Evolutionary conservation across 1,140 invertebrate species (phyloP), one percentile per base, ranked within the genome.

Genomic region (Drosophila sp.): DNA sequence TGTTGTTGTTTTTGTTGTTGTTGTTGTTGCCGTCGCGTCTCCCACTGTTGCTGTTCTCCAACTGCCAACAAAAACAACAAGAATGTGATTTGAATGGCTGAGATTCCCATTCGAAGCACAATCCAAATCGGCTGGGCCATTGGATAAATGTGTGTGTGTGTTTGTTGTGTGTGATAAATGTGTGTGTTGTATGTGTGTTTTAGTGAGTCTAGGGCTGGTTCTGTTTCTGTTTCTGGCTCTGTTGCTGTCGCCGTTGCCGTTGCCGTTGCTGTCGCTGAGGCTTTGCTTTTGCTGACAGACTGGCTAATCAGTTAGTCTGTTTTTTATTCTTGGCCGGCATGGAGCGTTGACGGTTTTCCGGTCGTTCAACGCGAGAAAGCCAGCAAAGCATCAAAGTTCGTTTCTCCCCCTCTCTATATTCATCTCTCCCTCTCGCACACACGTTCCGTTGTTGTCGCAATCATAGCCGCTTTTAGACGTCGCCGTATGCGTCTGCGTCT

Each of bases 311-410:
- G 82, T 86, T 78, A 86, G 82, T 86, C 59, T 73, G 82, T 82
- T 87, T 86, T 86, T 86, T 86, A 86, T 86, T 87, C 83, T 86
- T 89, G 82, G 66, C 78, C 82, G 80, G 82, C 71, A 82, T 86
- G 82, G 82, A 81, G 78, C 82, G 75, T 69, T 78, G 59, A 69
- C 56, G 72, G 36, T 59, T 72, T 53, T 57, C 41, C 64, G 46
- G 21, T 59, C 38, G 32, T 62, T 72, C 25, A 64, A 40, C 54
- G 36, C 41, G 46, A 43, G 51, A 56, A 64, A 34, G 51, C 48
- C 43, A 50, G 29, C 66, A 21, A 29, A 41, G 41, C 40, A 59
- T 67, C 56, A 51, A 58, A 69, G 65, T 61, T 43, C 57, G 56
- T 14, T 43, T 57, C 14, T 29, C 16, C 7, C 4, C 14, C 9